These are phyloP conservation scores for Chloebia gouldiae DNA, from an alignment of 2,113 vertebrate genomes.

Conservation along the genomic window DNA sequence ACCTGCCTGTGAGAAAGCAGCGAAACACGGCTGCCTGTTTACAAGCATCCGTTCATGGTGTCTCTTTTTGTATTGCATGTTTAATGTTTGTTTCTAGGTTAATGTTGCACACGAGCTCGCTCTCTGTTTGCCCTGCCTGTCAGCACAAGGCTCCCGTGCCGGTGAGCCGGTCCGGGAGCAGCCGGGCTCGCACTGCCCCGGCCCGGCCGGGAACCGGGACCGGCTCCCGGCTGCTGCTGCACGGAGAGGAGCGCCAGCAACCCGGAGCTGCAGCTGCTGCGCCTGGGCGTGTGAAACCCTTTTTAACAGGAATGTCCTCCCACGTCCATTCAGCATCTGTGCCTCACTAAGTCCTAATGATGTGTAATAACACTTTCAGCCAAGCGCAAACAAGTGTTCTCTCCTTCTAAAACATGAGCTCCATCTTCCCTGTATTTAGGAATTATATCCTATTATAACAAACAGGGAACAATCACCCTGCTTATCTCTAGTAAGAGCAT, in stretches of 20 bases:
- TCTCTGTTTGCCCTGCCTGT: neutral
- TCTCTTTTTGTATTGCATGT: neutral
- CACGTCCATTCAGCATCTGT: neutral
- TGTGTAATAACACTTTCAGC: neutral
- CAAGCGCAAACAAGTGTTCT: neutral
- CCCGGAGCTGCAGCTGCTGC: neutral
- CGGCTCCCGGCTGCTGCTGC: neutral
- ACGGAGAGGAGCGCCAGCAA: neutral
- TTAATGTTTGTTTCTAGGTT: neutral
- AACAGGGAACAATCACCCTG: neutral
- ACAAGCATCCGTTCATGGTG: neutral
- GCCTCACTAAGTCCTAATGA: neutral
- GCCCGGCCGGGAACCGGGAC: too few species aligned
- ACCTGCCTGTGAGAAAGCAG: neutral
- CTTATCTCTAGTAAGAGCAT: neutral
- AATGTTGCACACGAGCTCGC: too few species aligned
- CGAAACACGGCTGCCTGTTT: too few species aligned
- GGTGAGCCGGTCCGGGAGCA: neutral
- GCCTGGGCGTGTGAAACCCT: neutral
- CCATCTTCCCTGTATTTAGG: neutral
- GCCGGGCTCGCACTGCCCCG: accelerated
- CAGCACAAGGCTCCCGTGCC: neutral
- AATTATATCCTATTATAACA: neutral
- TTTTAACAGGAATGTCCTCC: neutral
- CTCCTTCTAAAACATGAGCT: neutral